Evolutionary conservation across 2,888 invertebrate species (phyloP), one percentile per base, ranked within the genome.

Genomic region (Luperina nickerlii): DNA sequence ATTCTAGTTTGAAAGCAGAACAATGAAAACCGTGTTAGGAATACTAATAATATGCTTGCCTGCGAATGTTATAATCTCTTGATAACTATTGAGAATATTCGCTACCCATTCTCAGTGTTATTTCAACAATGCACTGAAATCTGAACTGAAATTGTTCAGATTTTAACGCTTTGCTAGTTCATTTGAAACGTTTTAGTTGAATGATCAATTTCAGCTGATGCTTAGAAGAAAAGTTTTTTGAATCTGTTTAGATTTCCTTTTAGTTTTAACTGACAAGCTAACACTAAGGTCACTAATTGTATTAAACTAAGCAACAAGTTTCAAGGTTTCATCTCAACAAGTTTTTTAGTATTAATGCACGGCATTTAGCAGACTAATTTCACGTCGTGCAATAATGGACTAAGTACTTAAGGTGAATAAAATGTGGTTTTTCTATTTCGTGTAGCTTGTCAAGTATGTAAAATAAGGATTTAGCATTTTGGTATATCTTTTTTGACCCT

Each of bases 1-100:
- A 80, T 83, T 85, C 88, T 73, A 80, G 83, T 81, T 78, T 77
- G 75, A 81, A 85, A 81, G 79, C 79, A 85, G 88, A 85, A 85
- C 86, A 85, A 89, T 81, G 85, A 75, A 69, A 75, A 57, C 67
- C 83, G 79, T 85, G 85, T 66, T 83, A 71, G 66, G 85, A 85
- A 89, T 87, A 89, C 68, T 77, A 76, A 84, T 79, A 73, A 62
- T 45, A 72, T 77, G 62, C 68, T 82, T 69, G 70, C 69, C 42
- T 69, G 63, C 48, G 69, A 78, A 85, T 72, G 69, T 74, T 74
- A 80, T 84, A 84, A 70, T 81, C 62, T 78, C 66, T 71, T 65
- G 71, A 68, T 77, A 87, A 76, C 76, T 74, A 76, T 81, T 75
- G 66, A 57, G 42, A 76, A 71, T 85, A 78, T 74, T 82, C 20